Conservation (phyloP, 2,888 invertebrate species). For the Phalera bucephala region DNA sequence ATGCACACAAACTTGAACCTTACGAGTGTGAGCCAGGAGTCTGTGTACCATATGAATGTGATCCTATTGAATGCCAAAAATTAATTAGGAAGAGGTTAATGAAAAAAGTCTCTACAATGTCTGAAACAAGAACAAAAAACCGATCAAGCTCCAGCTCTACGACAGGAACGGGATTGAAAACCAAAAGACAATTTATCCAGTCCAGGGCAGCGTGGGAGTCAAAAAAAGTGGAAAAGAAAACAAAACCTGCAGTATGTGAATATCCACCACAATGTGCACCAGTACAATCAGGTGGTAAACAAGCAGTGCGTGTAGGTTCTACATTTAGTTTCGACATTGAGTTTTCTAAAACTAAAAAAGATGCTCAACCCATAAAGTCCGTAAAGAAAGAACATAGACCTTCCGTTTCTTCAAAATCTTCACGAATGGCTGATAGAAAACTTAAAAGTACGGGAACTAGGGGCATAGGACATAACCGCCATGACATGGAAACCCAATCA, state of each 20-base stretch:
- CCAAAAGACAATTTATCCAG: constrained; percentile 9
- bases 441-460: constrained; percentile 16
- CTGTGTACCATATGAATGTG: constrained; percentile 36
- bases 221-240: constrained; percentile 5
- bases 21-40: constrained; percentile 42
- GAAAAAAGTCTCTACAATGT: constrained; percentile 28
- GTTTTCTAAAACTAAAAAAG: constrained; percentile 45
- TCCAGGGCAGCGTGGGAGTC: background rate
- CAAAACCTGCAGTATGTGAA: constrained; percentile 4
- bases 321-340: constrained; percentile 39
- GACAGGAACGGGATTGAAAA: constrained; percentile 1
- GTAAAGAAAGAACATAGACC: constrained; percentile 5
- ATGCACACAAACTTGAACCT: constrained; percentile 20
- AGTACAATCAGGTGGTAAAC: constrained; percentile 6
- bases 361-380: constrained; percentile 3
- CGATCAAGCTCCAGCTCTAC: constrained; percentile 7
- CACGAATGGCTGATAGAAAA: constrained; percentile 5
- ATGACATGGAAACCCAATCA: constrained; percentile 19
- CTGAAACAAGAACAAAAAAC: constrained; percentile 24
- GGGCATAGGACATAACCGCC: constrained; percentile 1
- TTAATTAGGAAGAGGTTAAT: constrained; percentile 35
- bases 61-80: constrained; percentile 39
- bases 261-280: background rate
- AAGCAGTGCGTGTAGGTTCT: constrained; percentile 37
- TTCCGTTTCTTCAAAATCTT: constrained; percentile 9